Evolutionary conservation across 2,113 vertebrate species (phyloP).

Genomic region (Cairina moschata): DNA sequence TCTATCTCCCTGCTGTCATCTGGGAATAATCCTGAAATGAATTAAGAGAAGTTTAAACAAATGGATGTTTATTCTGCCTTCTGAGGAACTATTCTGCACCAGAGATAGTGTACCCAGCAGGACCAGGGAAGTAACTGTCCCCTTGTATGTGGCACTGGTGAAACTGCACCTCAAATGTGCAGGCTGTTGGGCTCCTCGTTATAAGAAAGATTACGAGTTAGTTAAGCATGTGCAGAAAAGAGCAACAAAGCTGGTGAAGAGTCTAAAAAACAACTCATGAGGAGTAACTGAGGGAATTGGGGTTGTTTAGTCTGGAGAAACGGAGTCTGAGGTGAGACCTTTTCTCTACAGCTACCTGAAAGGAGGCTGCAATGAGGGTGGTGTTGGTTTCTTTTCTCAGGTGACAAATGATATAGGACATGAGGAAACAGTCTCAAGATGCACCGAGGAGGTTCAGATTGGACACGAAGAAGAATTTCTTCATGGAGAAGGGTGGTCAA

Average conservation of each 20-base stretch:
- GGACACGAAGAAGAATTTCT: background rate
- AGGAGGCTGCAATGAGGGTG: background rate
- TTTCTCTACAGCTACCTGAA: background rate
- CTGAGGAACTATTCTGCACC: background rate
- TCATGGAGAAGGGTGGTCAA: background rate
- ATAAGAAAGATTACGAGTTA: background rate
- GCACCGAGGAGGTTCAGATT: background rate
- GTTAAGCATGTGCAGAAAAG: background rate
- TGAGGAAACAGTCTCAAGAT: background rate
- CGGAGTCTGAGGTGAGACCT: background rate
- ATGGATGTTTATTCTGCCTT: background rate
- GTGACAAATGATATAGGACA: background rate
- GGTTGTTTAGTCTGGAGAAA: background rate
- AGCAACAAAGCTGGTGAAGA: background rate
- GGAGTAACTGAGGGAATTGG: background rate
- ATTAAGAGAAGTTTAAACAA: background rate
- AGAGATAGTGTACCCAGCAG: background rate
- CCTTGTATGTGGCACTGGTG: background rate
- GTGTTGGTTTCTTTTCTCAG: background rate
- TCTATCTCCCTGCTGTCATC: background rate
- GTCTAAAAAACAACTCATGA: background rate
- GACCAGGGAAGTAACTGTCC: background rate
- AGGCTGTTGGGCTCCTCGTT: background rate
- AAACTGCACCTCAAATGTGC: background rate
- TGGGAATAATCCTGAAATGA: background rate